Percentiles rank a stretch among this genome's conserved stretches.
phyloP scores from a whole-genome alignment of 2,797 vertebrate species.

The Scolopax rusticola region DNA sequence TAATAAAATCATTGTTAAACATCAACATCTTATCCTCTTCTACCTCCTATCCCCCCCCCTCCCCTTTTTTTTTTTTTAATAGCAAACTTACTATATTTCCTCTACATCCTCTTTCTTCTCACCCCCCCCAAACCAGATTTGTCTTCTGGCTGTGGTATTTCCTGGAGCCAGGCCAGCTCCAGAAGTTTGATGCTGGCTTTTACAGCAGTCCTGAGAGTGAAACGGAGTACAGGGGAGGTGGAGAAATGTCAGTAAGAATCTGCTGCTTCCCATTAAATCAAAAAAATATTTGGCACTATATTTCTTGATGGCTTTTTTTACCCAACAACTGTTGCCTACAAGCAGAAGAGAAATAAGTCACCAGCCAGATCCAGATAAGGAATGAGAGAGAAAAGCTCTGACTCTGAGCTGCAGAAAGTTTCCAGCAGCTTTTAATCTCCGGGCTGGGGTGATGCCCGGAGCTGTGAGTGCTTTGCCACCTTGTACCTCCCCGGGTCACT shows the following conservation, averaged over 20 bases:
- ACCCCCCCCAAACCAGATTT: neutral
- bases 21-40: neutral
- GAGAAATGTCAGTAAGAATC: neutral
- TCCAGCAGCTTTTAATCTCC: neutral
- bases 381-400: neutral
- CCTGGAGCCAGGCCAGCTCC: neutral
- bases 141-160: neutral
- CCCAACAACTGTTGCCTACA: neutral
- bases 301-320: neutral
- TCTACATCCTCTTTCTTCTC: neutral
- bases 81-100: neutral
- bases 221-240: neutral
- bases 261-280: neutral
- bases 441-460: neutral
- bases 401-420: neutral
- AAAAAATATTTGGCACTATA: neutral
- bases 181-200: slow-evolving; percentile 10
- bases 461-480: neutral
- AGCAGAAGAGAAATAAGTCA: neutral
- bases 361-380: neutral
- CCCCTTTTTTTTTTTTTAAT: neutral
- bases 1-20: slow-evolving; percentile 43
- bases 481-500: neutral
- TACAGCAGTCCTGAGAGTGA: neutral
- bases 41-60: neutral